phyloP scores from a whole-genome alignment of 2,888 invertebrate genomes.

The Sarcophaga subvicina region DNA sequence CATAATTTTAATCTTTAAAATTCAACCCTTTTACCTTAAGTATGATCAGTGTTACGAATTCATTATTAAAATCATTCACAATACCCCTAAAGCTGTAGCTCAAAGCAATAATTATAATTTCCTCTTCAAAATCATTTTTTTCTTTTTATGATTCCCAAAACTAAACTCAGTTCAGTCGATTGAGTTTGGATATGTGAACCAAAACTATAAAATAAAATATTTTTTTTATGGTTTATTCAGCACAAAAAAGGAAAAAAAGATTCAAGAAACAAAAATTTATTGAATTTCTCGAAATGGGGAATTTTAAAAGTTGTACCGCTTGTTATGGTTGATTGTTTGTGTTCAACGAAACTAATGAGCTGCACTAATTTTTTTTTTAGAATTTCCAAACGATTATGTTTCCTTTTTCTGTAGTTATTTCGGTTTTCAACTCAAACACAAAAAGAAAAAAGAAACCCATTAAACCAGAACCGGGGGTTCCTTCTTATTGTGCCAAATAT shows the following conservation, averaged over 20 bases:
- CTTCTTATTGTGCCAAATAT: slow-evolving; percentile 41
- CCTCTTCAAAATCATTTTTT: slow-evolving; percentile 23
- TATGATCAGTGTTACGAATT: too few species aligned
- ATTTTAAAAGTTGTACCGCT: slow-evolving; percentile 43
- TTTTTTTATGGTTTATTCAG: slow-evolving; percentile 1
- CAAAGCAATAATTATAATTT: slow-evolving; percentile 20
- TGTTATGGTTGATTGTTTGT: slow-evolving; percentile 61
- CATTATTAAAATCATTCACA: neutral
- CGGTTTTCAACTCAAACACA: slow-evolving; percentile 1
- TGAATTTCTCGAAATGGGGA: slow-evolving; percentile 37
- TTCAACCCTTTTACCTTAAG: too few species aligned
- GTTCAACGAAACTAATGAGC: slow-evolving; percentile 71
- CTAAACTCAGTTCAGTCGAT: neutral
- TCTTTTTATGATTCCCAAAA: slow-evolving; percentile 14
- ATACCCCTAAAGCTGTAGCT: neutral
- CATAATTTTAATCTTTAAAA: too few species aligned
- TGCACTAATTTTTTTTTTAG: slow-evolving; percentile 70
- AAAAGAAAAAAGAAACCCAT: slow-evolving; percentile 14
- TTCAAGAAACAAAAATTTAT: slow-evolving; percentile 31
- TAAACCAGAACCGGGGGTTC: slow-evolving; percentile 43
- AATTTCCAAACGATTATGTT: slow-evolving; percentile 22
- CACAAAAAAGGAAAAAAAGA: neutral
- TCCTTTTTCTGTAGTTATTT: slow-evolving; percentile 16
- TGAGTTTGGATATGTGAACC: neutral
- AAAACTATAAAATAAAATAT: slow-evolving; percentile 1